phyloP scores from a whole-genome alignment of 2,888 invertebrate species.

The Melanargia galathea region DNA sequence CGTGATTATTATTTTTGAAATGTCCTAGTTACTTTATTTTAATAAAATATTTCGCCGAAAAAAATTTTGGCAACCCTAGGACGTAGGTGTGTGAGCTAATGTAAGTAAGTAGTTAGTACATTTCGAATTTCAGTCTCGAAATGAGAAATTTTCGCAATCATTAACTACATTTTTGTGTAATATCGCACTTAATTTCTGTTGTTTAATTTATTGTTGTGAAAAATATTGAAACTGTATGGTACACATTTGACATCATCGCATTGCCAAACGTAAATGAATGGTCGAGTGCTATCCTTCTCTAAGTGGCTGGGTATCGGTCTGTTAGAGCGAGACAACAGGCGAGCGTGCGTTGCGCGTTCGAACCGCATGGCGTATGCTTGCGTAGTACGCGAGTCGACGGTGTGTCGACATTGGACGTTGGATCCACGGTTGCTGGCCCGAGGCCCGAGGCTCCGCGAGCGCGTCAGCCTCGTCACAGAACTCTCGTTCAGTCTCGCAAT shows the following conservation, averaged over 20 bases:
- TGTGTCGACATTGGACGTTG: conserved; percentile 83
- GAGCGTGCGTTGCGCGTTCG: conserved; percentile 44
- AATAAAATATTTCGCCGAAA: too few species aligned
- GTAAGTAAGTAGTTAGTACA: conserved; percentile 23
- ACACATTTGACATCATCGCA: conserved; percentile 63
- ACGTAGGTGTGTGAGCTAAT: background rate
- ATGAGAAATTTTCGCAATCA: conserved; percentile 41
- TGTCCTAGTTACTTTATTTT: too few species aligned
- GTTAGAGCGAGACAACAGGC: conserved; percentile 60
- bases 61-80: background rate
- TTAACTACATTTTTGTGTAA: conserved; percentile 39
- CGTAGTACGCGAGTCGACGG: conserved; percentile 81
- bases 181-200: conserved; percentile 43
- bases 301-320: conserved; percentile 35
- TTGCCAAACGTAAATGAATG: conserved; percentile 80
- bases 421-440: conserved; percentile 72
- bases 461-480: conserved; percentile 48
- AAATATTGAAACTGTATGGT: conserved; percentile 60
- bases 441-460: conserved; percentile 73
- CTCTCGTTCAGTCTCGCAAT: conserved; percentile 75
- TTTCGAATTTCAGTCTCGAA: conserved; percentile 38
- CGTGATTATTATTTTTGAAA: too few species aligned
- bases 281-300: conserved; percentile 60
- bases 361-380: conserved; percentile 72
- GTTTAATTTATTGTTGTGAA: conserved; percentile 53